Base-by-base conservation (phyloP, 2,113 vertebrate genomes). In the Gavialis gangeticus region DNA sequence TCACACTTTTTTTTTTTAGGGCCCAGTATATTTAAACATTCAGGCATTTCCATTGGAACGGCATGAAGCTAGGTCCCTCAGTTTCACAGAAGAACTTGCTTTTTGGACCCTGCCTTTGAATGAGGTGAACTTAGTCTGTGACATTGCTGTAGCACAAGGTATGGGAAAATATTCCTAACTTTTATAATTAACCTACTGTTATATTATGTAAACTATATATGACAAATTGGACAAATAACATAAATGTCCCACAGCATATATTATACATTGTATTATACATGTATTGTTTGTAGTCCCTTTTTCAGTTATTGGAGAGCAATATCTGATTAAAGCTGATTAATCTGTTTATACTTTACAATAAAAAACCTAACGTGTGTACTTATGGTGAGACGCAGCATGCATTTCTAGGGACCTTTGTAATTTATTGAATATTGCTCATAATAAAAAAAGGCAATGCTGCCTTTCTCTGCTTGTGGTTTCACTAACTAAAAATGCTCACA, bases 51-150 rank as follows among this genome's bases (percentile, higher is more conserved):
- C 98, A n/a, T 71, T 99, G 90, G 98, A 99, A 92, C 97, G 98
- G 54, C 98, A 98, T 59, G 99, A 99, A 94, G 98, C 98, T 75
- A 97, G 99, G 84, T 98, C 98, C 12, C 89, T 99, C 92, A 99
- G 95, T 87, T 99, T 99, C 94, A 99, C 98, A 2, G 99, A 99
- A 94, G 98, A 99, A 91, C 98, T 98, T 25, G 97, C 98, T 17
- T 98, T 98, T 95, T 99, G 99, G 99, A 98, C 97, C 11, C 97
- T 99, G 89, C 99, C 99, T 71, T 93, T 99, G 97, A 98, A 97
- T 67, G 99, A 99, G 97, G 96, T 99, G 88, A 99, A 99, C 97
- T 97, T 99, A 6, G 95, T 99, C 96, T 99, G 99, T 1, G 99
- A 99, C 57, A 96, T 99, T 93, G 97, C 96, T 27, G 98, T 98